These are phyloP conservation scores for Theocolax elegans DNA, from an alignment of 1,140 invertebrate genomes.

Conservation along the genomic window DNA sequence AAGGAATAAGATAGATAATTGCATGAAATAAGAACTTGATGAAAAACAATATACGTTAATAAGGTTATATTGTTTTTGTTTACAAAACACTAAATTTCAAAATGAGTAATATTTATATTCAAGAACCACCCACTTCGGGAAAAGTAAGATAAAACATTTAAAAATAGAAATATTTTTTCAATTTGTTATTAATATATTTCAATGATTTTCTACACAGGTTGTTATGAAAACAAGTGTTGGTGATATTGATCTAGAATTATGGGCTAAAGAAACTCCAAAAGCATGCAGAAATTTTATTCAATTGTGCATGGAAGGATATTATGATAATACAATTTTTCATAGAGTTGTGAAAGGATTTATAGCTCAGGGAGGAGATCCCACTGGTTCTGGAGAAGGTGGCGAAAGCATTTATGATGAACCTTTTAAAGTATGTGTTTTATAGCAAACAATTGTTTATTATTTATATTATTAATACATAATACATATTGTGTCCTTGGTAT, in stretches of 20 bases:
- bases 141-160: constrained; percentile 75
- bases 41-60: too few relatives aligned
- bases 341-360: constrained; percentile 92
- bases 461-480: neutral
- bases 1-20: neutral
- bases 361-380: constrained; percentile 96
- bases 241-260: constrained; percentile 98
- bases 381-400: constrained; percentile 92
- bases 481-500: too few relatives aligned
- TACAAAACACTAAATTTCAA: constrained; percentile 28
- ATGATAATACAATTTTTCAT: constrained; percentile 93
- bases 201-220: constrained; percentile 72
- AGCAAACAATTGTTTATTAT: too few relatives aligned
- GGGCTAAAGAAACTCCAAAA: constrained; percentile 96
- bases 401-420: constrained; percentile 94
- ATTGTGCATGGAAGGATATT: constrained; percentile 96
- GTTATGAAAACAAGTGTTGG: constrained; percentile 91
- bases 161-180: neutral
- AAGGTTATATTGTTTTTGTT: constrained; percentile 12
- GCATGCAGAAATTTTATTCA: constrained; percentile 98
- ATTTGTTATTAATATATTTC: neutral
- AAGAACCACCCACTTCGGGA: constrained; percentile 93
- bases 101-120: constrained; percentile 96
- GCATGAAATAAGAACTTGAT: too few relatives aligned
- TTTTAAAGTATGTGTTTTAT: constrained; percentile 80